Evolutionary conservation across 2,113 vertebrate genomes (phyloP), one percentile per base, ranked within the genome.

Genomic region (Callaeas wilsoni): DNA sequence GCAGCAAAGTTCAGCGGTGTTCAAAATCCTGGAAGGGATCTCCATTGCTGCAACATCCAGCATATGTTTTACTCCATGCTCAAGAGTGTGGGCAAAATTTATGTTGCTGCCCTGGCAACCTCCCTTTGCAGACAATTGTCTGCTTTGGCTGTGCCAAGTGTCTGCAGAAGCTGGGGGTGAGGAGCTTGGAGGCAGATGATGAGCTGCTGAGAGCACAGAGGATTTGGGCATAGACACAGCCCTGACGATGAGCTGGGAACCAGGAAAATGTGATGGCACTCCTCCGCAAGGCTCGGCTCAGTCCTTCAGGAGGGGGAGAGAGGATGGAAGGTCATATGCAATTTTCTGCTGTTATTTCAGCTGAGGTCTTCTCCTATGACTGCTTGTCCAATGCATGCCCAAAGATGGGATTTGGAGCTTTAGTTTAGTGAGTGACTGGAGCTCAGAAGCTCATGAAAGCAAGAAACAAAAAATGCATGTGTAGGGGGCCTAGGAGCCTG

Each of bases 11-110:
- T 87, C 81, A 91, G 21, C 56, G 47, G 23, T 9, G 9, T 55
- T 74, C 30, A 89, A 59, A 91, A 84, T 81, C 64, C 46, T 89
- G 87, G 47, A 92, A 79, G 39, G 13, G 19, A 47, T 70, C 64
- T 69, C 32, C 44, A 25, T 13, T 80, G 55, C 59, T 87, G 73
- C 30, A 70, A 42, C 1, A 3, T 42, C 57, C 63, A 91, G 30
- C 47, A 33, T 63, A 26, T 15, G 9, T 73, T 89, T 91, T 84
- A 53, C 33, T 30, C 33, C 30, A 39, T 13, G 25, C 21, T 77
- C 39, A 22, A 56, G 47, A 70, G 18, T 5, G 3, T 2, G 4
- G 42, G 23, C 33, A 74, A 96, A 78, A 89, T 89, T 53, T 39
- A 21, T 50, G 26, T 70, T 56, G 32, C 82, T 85, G 32, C n/a